Percentiles rank a stretch among this genome's conserved stretches.
Conservation (phyloP, 2,113 vertebrate genomes). For the Paraplagusia blochii region DNA sequence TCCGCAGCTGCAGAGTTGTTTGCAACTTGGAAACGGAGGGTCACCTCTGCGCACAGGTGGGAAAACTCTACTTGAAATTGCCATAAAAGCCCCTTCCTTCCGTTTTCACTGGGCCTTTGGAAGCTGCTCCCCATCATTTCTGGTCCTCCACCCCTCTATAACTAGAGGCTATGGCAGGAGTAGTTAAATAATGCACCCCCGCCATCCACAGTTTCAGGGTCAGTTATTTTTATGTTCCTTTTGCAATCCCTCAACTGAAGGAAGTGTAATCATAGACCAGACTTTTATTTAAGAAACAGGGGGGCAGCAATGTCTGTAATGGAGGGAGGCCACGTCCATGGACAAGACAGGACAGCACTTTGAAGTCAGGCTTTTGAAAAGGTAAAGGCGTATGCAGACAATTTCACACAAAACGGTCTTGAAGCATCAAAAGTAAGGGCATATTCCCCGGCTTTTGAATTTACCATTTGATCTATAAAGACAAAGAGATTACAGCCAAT, state of each 20-base stretch:
- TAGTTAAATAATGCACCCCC: conserved; percentile 58
- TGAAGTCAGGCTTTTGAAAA: conserved; percentile 65
- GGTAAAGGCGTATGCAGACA: conserved; percentile 59
- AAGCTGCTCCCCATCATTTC: conserved; percentile 11
- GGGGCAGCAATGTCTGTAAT: conserved; percentile 48
- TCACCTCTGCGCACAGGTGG: conserved; percentile 9
- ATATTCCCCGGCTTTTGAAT: conserved; percentile 63
- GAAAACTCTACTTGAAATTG: conserved; percentile 10
- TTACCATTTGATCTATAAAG: conserved; percentile 46
- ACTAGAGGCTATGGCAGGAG: conserved; percentile 27
- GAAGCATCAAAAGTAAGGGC: conserved; percentile 70
- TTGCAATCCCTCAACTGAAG: conserved; percentile 44
- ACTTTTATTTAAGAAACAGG: conserved; percentile 48
- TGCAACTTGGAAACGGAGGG: conserved; percentile 10
- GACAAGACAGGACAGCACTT: conserved; percentile 55
- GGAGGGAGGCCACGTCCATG: conserved; percentile 36
- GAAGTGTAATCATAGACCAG: conserved; percentile 50
- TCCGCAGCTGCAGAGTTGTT: conserved; percentile 11
- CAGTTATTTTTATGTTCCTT: conserved; percentile 63
- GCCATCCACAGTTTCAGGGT: conserved; percentile 52
- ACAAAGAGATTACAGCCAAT: conserved; percentile 43
- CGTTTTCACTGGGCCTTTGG: conserved; percentile 10
- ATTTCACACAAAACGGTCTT: conserved; percentile 72
- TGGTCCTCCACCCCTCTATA: conserved; percentile 7
- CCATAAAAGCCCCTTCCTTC: not conserved